Conservation (phyloP, 2,888 invertebrate species). For the Aleiodes testaceus region DNA sequence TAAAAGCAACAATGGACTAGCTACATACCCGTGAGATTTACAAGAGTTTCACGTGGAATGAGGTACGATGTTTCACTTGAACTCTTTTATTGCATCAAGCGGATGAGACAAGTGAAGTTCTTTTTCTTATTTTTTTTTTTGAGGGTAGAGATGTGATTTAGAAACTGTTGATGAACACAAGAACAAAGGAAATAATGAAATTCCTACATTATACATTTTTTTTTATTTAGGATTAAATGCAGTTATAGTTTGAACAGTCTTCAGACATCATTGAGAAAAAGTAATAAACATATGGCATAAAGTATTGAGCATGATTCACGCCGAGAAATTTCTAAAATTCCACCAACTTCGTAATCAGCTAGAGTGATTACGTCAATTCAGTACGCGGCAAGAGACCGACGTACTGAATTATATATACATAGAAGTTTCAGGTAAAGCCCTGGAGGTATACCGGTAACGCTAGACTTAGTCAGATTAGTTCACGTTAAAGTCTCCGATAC, state of each 20-base stretch:
- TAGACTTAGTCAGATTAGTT: slow-evolving; percentile 54
- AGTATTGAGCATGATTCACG: no score
- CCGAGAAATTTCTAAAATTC: no score
- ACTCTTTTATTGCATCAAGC: slow-evolving; percentile 1
- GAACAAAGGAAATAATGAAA: no score
- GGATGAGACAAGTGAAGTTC: slow-evolving; percentile 8
- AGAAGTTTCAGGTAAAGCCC: slow-evolving; percentile 25
- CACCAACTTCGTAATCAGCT: background rate
- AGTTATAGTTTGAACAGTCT: no score
- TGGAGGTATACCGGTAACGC: slow-evolving; percentile 18
- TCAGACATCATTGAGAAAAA: no score
- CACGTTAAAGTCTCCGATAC: slow-evolving; percentile 46
- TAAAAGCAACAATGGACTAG: slow-evolving; percentile 58
- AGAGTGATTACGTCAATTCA: slow-evolving; percentile 24
- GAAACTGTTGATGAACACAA: no score
- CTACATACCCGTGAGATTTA: slow-evolving; percentile 41
- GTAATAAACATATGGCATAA: no score
- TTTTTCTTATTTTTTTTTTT: background rate
- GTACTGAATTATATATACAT: slow-evolving; percentile 13
- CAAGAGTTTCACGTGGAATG: slow-evolving; percentile 27
- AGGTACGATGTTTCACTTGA: slow-evolving; percentile 14
- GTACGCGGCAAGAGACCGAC: slow-evolving; percentile 7
- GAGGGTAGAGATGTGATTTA: background rate
- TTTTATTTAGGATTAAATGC: no score
- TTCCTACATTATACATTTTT: no score